Conservation (phyloP, 2,113 vertebrate genomes). For the Glareola pratincola region DNA sequence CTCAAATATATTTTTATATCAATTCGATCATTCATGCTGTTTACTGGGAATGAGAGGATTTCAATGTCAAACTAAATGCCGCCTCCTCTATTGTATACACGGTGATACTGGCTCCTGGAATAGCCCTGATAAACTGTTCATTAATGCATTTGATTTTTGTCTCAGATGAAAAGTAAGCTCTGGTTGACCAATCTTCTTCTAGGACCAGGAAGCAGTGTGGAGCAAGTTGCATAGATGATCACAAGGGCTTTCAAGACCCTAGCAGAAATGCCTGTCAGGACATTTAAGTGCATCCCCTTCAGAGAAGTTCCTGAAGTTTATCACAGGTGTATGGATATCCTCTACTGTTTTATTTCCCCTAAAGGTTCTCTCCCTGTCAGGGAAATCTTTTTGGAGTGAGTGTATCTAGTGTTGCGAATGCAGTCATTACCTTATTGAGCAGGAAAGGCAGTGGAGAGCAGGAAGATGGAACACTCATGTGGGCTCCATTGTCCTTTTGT, state of each 20-base stretch:
- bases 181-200: background rate
- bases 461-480: background rate
- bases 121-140: no score
- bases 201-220: background rate
- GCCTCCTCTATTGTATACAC: background rate
- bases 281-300: background rate
- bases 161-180: background rate
- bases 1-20: background rate
- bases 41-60: background rate
- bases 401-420: background rate
- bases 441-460: background rate
- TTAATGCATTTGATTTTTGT: background rate
- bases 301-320: background rate
- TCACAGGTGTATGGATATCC: background rate
- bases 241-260: background rate
- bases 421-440: background rate
- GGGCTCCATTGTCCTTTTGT: background rate
- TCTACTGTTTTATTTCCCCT: background rate
- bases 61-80: background rate
- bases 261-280: background rate
- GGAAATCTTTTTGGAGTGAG: background rate
- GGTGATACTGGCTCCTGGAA: background rate
- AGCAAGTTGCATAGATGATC: background rate
- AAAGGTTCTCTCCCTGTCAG: background rate
- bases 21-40: background rate